Evolutionary conservation across 64 coral and sea anemone species (phyloP), one percentile per base, ranked within the genome.

Genomic region (Catalaphyllia jardinei): DNA sequence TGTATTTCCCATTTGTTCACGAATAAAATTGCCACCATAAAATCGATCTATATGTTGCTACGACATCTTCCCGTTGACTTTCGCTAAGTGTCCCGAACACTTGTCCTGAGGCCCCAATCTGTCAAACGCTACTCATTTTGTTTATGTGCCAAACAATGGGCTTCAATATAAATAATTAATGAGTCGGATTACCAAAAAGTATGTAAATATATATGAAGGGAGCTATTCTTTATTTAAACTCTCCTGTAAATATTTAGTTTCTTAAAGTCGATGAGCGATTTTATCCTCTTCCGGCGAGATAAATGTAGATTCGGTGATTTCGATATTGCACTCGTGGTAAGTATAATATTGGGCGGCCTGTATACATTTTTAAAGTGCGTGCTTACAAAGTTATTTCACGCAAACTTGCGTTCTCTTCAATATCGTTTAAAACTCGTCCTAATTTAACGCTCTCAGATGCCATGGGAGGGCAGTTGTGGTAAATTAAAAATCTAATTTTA

Each of bases 91-190:
- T 8, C 8, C 22, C 60, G 17, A 9, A 67, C 31, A 83, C 59
- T 83, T 39, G 80, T 83, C 42, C 81, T 85, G 81, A 85, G 81
- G 19, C 39, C 81, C 81, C 81, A 38, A 71, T 51, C 62, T 85
- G 81, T 85, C 81, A 85, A 85, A 67, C 39, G 81, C 63, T 63
- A 85, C 81, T 69, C 81, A 85, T 67, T 67, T 51, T 85, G 81
- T 71, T 85, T 85, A 28, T 69, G 81, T 11, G 62, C 33, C 54
- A 85, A 85, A 85, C 81, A 85, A 85, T 52, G 31, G 28, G 60
- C 13, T 28, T 8, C 63, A 85, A 85, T 85, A 85, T 85, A 71
- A 71, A 85, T 85, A 85, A 85, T 85, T 85, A 69, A 85, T 85
- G 22, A 33, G 62, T 85, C 60, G 81, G 63, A 85, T 85, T 42